Conservation (phyloP, 2,888 invertebrate genomes). For the Chaetoderma sp. region DNA sequence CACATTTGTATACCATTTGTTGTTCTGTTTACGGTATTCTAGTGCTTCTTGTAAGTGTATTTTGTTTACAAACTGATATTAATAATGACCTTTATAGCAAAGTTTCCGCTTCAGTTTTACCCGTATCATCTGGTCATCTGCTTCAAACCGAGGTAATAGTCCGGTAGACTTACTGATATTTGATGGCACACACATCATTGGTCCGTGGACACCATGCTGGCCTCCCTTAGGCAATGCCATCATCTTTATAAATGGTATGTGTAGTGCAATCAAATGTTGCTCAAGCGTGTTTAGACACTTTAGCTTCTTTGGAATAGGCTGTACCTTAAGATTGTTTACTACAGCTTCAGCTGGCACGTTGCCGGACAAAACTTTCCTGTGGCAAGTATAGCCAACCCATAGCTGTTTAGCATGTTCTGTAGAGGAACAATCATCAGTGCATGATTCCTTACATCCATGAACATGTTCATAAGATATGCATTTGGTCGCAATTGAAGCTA, state of each 20-base stretch:
- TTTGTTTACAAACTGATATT: slow-evolving; percentile 24
- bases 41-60: slow-evolving; percentile 20
- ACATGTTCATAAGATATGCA: slow-evolving; percentile 9
- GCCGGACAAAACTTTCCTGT: slow-evolving; percentile 14
- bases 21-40: slow-evolving; percentile 2
- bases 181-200: slow-evolving; percentile 40
- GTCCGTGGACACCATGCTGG: slow-evolving; percentile 39
- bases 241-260: slow-evolving; percentile 42
- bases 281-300: slow-evolving; percentile 34
- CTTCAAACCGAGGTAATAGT: slow-evolving; percentile 26
- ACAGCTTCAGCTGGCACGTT: slow-evolving; percentile 14
- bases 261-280: slow-evolving; percentile 31
- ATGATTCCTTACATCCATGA: slow-evolving; percentile 6
- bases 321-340: slow-evolving; percentile 6
- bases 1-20: slow-evolving; percentile 16
- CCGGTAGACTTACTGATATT: slow-evolving; percentile 24
- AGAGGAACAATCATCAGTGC: too few species aligned
- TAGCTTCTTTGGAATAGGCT: slow-evolving; percentile 23
- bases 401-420: too few species aligned
- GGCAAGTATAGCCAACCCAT: slow-evolving; percentile 25
- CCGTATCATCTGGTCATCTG: slow-evolving; percentile 20
- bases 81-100: slow-evolving; percentile 29
- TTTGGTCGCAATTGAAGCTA: not conserved
- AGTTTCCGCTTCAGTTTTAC: slow-evolving; percentile 37
- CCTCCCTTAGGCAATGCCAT: slow-evolving; percentile 34